Percentiles rank a stretch among this genome's conserved stretches.
Conservation (phyloP, 2,113 vertebrate species). For the Apus apus region DNA sequence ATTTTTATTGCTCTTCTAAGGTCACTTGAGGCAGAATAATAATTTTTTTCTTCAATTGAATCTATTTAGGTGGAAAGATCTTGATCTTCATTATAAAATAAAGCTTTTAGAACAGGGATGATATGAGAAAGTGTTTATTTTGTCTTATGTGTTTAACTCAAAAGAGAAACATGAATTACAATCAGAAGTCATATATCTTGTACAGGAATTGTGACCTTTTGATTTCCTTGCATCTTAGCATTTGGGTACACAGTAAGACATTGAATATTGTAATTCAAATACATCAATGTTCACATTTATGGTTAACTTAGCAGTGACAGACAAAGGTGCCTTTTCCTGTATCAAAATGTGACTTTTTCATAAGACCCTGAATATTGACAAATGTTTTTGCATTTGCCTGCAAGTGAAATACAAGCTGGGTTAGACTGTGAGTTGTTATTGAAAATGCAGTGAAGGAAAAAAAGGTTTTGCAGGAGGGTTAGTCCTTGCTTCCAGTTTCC, state of each 20-base stretch:
- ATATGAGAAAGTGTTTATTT: background rate
- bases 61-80: background rate
- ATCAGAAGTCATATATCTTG: background rate
- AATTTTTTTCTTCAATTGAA: background rate
- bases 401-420: background rate
- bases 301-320: background rate
- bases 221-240: background rate
- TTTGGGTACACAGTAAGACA: background rate
- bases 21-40: background rate
- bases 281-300: background rate
- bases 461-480: background rate
- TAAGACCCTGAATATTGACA: background rate
- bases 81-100: background rate
- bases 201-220: background rate
- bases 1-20: background rate
- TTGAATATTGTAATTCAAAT: too few species aligned
- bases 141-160: background rate
- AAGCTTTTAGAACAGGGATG: background rate
- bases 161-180: background rate
- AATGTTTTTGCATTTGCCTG: background rate
- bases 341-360: background rate
- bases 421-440: background rate
- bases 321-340: background rate
- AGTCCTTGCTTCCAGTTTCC: background rate
- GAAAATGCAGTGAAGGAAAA: background rate